phyloP scores from a whole-genome alignment of 1,140 invertebrate species.

The Hylaeus volcanicus region DNA sequence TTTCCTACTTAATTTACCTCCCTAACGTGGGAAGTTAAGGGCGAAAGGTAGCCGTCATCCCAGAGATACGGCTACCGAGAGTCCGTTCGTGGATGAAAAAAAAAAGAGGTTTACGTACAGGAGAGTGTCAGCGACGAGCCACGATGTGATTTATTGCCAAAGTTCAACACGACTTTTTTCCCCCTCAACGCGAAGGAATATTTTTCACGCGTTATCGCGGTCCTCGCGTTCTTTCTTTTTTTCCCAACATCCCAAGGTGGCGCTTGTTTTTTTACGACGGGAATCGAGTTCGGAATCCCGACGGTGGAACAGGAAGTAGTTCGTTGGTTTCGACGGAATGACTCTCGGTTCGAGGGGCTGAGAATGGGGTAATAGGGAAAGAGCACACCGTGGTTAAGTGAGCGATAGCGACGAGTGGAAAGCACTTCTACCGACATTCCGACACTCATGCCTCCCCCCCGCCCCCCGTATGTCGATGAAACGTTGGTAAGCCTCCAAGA shows the following conservation, averaged over 20 bases:
- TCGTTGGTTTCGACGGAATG: neutral
- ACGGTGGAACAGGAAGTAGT: neutral
- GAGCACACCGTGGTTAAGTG: neutral
- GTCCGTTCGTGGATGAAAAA: neutral
- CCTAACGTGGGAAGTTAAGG: too few relatives aligned
- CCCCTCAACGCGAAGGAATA: neutral
- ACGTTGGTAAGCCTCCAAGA: neutral
- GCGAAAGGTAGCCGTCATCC: neutral
- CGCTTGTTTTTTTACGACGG: too few relatives aligned
- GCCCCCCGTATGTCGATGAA: neutral
- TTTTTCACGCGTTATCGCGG: neutral
- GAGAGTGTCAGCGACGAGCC: neutral
- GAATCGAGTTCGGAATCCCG: neutral
- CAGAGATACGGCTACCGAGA: neutral
- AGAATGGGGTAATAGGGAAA: neutral
- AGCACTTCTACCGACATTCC: neutral
- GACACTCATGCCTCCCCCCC: neutral
- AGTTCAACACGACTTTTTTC: neutral
- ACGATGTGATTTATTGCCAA: slow-evolving; percentile 14
- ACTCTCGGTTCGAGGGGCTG: neutral
- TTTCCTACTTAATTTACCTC: neutral
- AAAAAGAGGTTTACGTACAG: neutral
- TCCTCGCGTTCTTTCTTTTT: neutral
- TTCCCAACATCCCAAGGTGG: neutral
- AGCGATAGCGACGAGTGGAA: neutral